A percentile compares a stretch with the other conserved stretches of the same genome.
These are phyloP conservation scores for Apaloderma vittatum DNA, from an alignment of 2,113 vertebrate genomes.

Conservation along the genomic window DNA sequence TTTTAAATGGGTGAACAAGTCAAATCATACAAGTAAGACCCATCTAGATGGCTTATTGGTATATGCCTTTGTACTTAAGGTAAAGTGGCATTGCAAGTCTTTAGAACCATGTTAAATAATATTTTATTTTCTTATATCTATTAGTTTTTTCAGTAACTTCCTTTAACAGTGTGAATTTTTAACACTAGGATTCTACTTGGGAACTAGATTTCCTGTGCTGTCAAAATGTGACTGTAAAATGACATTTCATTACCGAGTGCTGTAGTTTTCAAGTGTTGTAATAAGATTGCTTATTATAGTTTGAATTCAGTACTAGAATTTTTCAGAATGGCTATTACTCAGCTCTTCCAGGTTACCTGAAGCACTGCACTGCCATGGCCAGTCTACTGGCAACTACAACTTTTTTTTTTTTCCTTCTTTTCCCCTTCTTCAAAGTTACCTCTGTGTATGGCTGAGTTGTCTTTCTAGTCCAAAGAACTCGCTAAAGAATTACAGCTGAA, in stretches of 20 bases:
- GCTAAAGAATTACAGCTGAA: not conserved
- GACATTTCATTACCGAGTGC: not conserved
- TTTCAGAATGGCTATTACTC: not conserved
- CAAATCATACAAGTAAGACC: not conserved
- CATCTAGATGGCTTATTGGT: not conserved
- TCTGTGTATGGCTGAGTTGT: not conserved
- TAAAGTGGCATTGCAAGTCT: not conserved
- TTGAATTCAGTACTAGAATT: not conserved
- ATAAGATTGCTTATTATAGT: not conserved
- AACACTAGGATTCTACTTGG: not conserved
- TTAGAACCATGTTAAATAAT: not conserved
- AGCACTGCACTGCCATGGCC: not conserved
- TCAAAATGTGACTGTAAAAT: not conserved
- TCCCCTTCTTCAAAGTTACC: not conserved
- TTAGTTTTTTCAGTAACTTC: not conserved
- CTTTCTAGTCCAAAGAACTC: not conserved
- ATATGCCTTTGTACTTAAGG: not conserved
- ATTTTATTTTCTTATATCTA: not conserved
- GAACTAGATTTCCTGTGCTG: not conserved
- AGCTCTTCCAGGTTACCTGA: not conserved
- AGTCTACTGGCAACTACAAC: not conserved
- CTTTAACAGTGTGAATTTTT: not conserved
- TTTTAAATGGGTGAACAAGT: not conserved
- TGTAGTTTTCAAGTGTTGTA: not conserved
- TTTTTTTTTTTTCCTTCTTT: rapidly evolving